phyloP scores from a whole-genome alignment of 2,113 vertebrate genomes.

The Pachypanchax playfairii region DNA sequence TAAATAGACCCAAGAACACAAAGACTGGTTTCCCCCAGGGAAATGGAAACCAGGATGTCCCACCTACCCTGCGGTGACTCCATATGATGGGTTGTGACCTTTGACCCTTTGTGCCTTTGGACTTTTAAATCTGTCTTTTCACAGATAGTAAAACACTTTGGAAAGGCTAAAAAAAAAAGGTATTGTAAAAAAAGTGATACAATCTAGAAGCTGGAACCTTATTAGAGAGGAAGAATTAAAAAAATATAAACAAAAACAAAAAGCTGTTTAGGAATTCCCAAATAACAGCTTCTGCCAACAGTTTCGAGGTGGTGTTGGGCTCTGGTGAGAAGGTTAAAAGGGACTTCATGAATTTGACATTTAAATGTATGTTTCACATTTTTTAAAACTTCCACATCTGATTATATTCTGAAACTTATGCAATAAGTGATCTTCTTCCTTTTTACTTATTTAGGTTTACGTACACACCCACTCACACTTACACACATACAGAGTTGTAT shows the following conservation, averaged over 20 bases:
- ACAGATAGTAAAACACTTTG: conserved; percentile 48
- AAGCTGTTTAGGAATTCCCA: conserved; percentile 10
- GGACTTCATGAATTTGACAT: no score
- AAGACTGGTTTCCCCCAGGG: conserved; percentile 47
- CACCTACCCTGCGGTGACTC: conserved; percentile 52
- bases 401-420: no score
- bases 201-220: conserved; percentile 68
- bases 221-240: conserved; percentile 43
- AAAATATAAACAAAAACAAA: background rate
- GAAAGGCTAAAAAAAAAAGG: conserved; percentile 70
- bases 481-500: no score
- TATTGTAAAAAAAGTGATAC: conserved; percentile 59
- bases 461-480: no score
- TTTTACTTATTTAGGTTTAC: no score
- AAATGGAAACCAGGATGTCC: conserved; percentile 58
- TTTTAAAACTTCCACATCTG: no score
- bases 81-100: conserved; percentile 52
- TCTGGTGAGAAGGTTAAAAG: no score
- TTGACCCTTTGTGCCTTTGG: conserved; percentile 65
- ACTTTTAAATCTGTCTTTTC: conserved; percentile 52
- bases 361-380: no score
- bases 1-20: conserved; percentile 37
- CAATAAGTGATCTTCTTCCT: no score
- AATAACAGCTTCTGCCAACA: conserved; percentile 29
- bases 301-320: background rate